Evolutionary conservation across 2,797 vertebrate genomes (phyloP).

Genomic region (Sebastes vulpes): DNA sequence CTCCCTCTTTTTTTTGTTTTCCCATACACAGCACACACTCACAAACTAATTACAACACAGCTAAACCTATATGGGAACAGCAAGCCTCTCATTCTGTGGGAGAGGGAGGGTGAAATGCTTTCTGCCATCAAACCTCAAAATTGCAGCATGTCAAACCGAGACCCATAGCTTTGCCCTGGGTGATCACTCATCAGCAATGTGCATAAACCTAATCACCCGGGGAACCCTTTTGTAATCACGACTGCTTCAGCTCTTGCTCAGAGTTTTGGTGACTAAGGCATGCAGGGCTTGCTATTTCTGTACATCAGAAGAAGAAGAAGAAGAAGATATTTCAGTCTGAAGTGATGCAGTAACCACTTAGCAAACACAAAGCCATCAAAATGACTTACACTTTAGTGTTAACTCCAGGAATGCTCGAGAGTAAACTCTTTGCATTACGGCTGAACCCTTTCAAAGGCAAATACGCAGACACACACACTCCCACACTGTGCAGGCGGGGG

Average conservation of each 20-base stretch:
- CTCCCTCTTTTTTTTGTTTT: slow-evolving; percentile 61
- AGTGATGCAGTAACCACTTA: slow-evolving; percentile 49
- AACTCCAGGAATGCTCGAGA: slow-evolving; percentile 57
- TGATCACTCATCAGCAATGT: slow-evolving; percentile 63
- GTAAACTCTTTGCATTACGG: slow-evolving; percentile 52
- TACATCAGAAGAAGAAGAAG: slow-evolving; percentile 46
- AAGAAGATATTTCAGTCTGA: slow-evolving; percentile 56
- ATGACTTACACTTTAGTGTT: slow-evolving; percentile 58
- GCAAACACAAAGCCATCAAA: slow-evolving; percentile 55
- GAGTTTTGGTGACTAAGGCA: slow-evolving; percentile 63
- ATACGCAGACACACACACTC: slow-evolving; percentile 48
- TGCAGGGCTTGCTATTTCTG: slow-evolving; percentile 54
- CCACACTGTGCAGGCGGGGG: slow-evolving; percentile 11
- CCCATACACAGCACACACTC: slow-evolving; percentile 53
- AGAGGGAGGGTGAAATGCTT: slow-evolving; percentile 78
- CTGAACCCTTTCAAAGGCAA: slow-evolving; percentile 51
- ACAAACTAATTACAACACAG: slow-evolving; percentile 83
- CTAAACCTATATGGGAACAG: slow-evolving; percentile 78
- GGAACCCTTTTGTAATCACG: slow-evolving; percentile 70
- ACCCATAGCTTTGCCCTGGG: slow-evolving; percentile 42
- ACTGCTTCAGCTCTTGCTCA: slow-evolving; percentile 56
- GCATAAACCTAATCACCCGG: slow-evolving; percentile 54
- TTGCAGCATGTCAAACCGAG: slow-evolving; percentile 77
- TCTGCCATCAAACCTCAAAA: slow-evolving; percentile 85
- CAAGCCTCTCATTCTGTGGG: slow-evolving; percentile 82